Conservation (phyloP, 2,888 invertebrate genomes). For the Mythimna pallens region DNA sequence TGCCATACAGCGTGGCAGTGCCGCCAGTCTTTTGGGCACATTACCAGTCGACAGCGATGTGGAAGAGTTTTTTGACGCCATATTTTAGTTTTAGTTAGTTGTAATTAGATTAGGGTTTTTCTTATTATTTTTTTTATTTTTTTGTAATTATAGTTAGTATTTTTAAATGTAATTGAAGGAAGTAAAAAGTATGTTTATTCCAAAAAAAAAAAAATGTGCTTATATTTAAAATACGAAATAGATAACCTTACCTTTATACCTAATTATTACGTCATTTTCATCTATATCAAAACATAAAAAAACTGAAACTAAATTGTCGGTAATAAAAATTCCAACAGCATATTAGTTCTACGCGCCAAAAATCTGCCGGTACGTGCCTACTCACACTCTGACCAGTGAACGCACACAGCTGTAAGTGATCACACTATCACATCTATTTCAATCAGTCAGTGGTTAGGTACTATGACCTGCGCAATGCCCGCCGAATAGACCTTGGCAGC, state of each 20-base stretch:
- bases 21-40: no score
- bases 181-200: no score
- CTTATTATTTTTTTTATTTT: no score
- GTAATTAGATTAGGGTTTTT: no score
- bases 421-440: slow-evolving; percentile 31
- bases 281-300: background rate
- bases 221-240: background rate
- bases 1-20: no score
- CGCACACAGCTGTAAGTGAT: slow-evolving; percentile 8
- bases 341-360: background rate
- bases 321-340: background rate
- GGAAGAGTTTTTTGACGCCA: no score
- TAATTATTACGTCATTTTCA: background rate
- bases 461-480: slow-evolving; percentile 61
- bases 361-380: background rate
- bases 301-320: background rate
- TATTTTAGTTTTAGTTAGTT: no score
- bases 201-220: no score
- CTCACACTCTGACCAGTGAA: background rate
- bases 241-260: background rate
- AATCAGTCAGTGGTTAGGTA: slow-evolving; percentile 46
- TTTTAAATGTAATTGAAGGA: no score
- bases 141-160: no score
- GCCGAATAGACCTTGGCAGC: slow-evolving; percentile 50
- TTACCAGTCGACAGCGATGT: no score